phyloP scores from a whole-genome alignment of 1,140 invertebrate genomes.

The Calliopsis andreniformis region DNA sequence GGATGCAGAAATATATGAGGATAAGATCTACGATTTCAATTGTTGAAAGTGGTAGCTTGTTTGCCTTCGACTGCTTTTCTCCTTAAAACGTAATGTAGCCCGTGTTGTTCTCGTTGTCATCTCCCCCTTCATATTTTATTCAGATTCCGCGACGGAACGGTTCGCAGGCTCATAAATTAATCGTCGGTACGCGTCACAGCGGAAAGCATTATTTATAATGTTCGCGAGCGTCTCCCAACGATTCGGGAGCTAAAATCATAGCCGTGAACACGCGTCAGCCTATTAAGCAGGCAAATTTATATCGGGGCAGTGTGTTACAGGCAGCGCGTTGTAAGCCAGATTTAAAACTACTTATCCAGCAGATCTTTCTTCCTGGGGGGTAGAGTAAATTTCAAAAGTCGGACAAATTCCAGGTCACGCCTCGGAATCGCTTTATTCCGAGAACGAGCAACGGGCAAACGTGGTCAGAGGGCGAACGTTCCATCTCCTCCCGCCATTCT shows the following conservation, averaged over 20 bases:
- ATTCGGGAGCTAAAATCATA: constrained; percentile 15
- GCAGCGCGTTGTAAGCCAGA: constrained; percentile 27
- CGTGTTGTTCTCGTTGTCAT: not conserved
- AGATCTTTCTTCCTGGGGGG: not conserved
- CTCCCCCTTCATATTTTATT: constrained; percentile 29
- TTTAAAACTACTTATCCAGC: constrained; percentile 39
- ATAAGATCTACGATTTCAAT: too few species aligned
- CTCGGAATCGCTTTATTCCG: constrained; percentile 47
- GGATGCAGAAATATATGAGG: too few species aligned
- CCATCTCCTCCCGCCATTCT: not conserved
- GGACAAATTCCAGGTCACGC: constrained; percentile 62
- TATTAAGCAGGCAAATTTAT: constrained; percentile 43
- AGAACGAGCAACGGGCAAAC: not conserved
- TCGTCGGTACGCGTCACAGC: not conserved
- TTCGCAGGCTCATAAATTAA: constrained; percentile 37
- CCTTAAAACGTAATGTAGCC: not conserved
- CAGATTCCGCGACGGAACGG: not conserved
- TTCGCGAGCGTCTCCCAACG: not conserved
- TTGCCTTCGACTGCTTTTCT: not conserved
- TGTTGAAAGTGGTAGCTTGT: too few species aligned
- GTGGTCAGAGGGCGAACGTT: not conserved
- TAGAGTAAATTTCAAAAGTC: constrained; percentile 37
- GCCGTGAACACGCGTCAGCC: not conserved
- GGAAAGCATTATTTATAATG: constrained; percentile 33
- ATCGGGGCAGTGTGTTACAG: constrained; percentile 11